Conservation (phyloP, 2,113 vertebrate genomes). For the Chamaea fasciata region DNA sequence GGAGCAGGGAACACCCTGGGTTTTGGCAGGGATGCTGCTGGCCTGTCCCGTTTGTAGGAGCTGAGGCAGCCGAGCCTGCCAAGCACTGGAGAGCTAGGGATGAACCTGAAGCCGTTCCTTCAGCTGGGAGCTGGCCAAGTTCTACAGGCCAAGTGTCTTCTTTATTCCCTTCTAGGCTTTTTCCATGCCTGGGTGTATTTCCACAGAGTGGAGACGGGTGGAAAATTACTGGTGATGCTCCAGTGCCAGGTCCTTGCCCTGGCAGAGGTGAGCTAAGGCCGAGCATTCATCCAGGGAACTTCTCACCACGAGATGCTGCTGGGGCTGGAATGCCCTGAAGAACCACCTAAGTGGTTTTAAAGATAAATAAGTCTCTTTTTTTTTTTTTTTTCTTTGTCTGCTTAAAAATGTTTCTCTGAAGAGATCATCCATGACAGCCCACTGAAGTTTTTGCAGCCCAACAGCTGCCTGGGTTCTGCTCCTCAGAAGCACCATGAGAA, state of each 20-base stretch:
- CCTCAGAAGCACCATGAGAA: background rate
- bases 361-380: background rate
- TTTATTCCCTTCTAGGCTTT: conserved; percentile 43
- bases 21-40: background rate
- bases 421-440: background rate
- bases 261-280: background rate
- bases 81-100: background rate
- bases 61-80: background rate
- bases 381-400: accelerated
- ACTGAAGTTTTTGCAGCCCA: background rate
- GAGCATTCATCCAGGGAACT: background rate
- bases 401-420: background rate
- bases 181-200: conserved; percentile 12
- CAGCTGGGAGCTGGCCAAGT: background rate
- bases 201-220: background rate
- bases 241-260: background rate
- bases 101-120: background rate
- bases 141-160: conserved; percentile 13
- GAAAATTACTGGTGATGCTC: conserved; percentile 26
- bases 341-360: background rate
- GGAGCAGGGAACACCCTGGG: background rate
- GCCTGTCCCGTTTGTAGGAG: background rate
- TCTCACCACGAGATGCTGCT: background rate
- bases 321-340: background rate
- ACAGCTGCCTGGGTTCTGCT: background rate